Evolutionary conservation across 2,113 vertebrate species (phyloP).

Genomic region (Menidia beryllina): DNA sequence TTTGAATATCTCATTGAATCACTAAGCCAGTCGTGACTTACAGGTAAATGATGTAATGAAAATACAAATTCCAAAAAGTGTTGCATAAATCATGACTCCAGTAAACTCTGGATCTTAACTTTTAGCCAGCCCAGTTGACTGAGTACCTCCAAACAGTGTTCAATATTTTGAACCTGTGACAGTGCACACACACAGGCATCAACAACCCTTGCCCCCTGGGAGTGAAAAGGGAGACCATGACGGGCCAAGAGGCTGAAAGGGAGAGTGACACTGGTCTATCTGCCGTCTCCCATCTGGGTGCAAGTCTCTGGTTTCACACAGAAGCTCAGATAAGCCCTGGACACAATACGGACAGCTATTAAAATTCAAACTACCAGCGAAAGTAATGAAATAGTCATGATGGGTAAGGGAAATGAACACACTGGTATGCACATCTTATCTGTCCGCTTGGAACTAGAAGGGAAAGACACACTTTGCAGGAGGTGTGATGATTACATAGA

Average conservation of each 20-base stretch:
- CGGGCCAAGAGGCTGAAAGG: slow-evolving; percentile 60
- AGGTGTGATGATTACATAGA: neutral
- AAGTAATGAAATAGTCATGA: slow-evolving; percentile 79
- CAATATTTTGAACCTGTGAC: slow-evolving; percentile 11
- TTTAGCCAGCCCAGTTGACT: slow-evolving; percentile 7
- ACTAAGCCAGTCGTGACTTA: too few species aligned
- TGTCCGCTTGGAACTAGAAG: slow-evolving; percentile 17
- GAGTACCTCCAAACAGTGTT: slow-evolving; percentile 1
- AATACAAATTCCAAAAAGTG: too few species aligned
- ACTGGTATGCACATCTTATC: slow-evolving; percentile 31
- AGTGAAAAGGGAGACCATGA: slow-evolving; percentile 60
- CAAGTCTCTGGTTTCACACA: slow-evolving; percentile 74
- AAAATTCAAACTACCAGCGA: slow-evolving; percentile 75
- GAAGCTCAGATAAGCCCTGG: slow-evolving; percentile 65
- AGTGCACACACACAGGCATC: slow-evolving; percentile 11
- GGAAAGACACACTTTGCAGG: slow-evolving; percentile 17
- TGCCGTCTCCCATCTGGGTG: slow-evolving; percentile 75
- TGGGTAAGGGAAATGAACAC: slow-evolving; percentile 65
- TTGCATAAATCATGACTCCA: too few species aligned
- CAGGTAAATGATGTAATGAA: too few species aligned
- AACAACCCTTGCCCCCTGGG: slow-evolving; percentile 4
- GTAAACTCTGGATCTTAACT: neutral
- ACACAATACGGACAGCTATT: slow-evolving; percentile 74
- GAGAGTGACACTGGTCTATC: slow-evolving; percentile 70
- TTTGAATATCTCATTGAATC: too few species aligned